These are phyloP conservation scores for Ecliptopera silaceata DNA, from an alignment of 2,888 invertebrate species.

Conservation along the genomic window DNA sequence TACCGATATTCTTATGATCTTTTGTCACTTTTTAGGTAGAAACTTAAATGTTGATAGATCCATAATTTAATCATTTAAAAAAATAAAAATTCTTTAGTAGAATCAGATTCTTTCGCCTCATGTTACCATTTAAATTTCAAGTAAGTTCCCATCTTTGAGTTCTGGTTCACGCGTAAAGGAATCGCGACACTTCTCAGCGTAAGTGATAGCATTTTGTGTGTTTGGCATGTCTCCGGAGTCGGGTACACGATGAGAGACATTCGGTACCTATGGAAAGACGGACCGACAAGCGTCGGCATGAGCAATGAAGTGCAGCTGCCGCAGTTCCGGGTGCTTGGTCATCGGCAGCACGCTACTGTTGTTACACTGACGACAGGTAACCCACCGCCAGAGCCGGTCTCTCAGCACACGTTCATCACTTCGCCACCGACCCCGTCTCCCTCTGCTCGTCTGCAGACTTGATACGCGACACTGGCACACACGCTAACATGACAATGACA, in stretches of 20 bases:
- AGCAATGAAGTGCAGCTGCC: conserved; percentile 97
- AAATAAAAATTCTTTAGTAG: conserved; percentile 42
- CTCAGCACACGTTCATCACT: conserved; percentile 73
- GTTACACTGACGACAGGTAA: conserved; percentile 98
- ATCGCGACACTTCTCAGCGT: conserved; percentile 76
- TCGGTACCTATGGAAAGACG: conserved; percentile 98
- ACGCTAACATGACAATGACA: conserved; percentile 73
- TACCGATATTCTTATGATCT: not conserved
- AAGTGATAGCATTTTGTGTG: conserved; percentile 83
- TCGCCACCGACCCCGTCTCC: conserved; percentile 78
- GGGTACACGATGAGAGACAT: conserved; percentile 99
- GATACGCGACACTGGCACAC: conserved; percentile 77
- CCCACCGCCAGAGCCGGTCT: conserved; percentile 67
- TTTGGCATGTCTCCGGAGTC: conserved; percentile 88
- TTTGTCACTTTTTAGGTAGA: conserved; percentile 12
- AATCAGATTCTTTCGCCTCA: conserved; percentile 44
- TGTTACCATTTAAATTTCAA: conserved; percentile 51
- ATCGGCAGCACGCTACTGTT: conserved; percentile 96
- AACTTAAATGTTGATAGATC: conserved; percentile 36
- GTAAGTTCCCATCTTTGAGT: conserved; percentile 49
- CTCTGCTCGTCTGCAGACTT: conserved; percentile 76
- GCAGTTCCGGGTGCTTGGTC: conserved; percentile 98
- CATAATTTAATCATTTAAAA: conserved; percentile 6
- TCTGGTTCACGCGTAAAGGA: conserved; percentile 55
- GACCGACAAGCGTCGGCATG: conserved; percentile 96